Percentiles rank a stretch among this genome's conserved stretches.
These are phyloP conservation scores for Dipus sagitta DNA, from an alignment of 2,797 vertebrate genomes.

Conservation along the genomic window DNA sequence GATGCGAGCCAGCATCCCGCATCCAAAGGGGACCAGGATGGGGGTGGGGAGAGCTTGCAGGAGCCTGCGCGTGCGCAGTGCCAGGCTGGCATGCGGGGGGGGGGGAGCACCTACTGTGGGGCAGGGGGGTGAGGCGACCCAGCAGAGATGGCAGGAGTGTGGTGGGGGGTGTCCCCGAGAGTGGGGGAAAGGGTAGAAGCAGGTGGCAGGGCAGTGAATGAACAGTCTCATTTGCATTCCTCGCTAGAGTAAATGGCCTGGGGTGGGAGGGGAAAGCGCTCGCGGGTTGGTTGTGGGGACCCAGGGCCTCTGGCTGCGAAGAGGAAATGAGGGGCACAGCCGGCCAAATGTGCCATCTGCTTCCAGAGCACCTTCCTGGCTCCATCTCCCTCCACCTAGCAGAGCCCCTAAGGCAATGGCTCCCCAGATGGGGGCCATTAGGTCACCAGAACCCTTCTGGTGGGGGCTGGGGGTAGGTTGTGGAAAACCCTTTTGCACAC, in stretches of 20 bases:
- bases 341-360: background rate
- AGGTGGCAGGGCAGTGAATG: background rate
- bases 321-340: background rate
- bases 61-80: background rate
- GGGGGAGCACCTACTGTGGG: too few species aligned
- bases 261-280: background rate
- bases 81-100: background rate
- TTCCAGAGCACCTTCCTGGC: background rate
- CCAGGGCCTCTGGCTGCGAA: background rate
- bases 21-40: accelerated
- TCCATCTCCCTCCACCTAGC: background rate
- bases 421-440: background rate
- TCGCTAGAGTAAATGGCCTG: background rate
- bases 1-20: background rate
- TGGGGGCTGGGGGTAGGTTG: background rate
- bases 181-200: background rate
- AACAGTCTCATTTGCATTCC: background rate
- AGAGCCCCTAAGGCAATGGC: background rate
- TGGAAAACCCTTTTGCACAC: background rate
- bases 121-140: accelerated
- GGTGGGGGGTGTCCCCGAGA: background rate
- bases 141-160: background rate
- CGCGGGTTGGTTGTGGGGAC: background rate
- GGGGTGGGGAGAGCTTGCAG: background rate
- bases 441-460: background rate